Evolutionary conservation across 1,140 invertebrate species (phyloP).

Genomic region (Pachypeltis micranthus): DNA sequence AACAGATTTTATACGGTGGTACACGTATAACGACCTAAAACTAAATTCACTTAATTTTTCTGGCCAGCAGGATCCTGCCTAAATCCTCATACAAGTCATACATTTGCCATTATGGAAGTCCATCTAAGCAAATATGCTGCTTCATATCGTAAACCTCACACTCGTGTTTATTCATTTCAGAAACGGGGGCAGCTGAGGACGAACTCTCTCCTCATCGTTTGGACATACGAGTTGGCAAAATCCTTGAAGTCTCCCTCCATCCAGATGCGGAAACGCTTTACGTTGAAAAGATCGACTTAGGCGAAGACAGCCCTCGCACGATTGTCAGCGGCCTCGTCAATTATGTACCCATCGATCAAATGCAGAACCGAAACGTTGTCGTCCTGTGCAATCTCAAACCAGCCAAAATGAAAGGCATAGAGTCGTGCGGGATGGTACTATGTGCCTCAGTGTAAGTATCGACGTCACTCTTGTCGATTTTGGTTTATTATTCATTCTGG

Average conservation of each 20-base stretch:
- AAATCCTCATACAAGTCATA: too few species aligned
- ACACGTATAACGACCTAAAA: too few species aligned
- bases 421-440: slow-evolving; percentile 81
- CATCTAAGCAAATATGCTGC: too few species aligned
- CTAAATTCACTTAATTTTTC: too few species aligned
- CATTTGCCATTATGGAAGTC: slow-evolving; percentile 10
- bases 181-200: slow-evolving; percentile 35
- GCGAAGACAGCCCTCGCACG: slow-evolving; percentile 46
- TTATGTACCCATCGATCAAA: slow-evolving; percentile 75
- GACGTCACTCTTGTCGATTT: too few species aligned
- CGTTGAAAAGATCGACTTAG: slow-evolving; percentile 83
- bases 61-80: too few species aligned
- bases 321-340: slow-evolving; percentile 86
- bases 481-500: too few species aligned
- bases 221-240: slow-evolving; percentile 86
- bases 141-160: too few species aligned
- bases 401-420: slow-evolving; percentile 80
- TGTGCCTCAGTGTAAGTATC: slow-evolving; percentile 73
- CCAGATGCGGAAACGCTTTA: slow-evolving; percentile 92
- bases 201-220: slow-evolving; percentile 58
- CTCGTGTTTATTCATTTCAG: too few species aligned
- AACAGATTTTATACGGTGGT: too few species aligned
- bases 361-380: slow-evolving; percentile 73
- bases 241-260: slow-evolving; percentile 80
- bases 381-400: slow-evolving; percentile 89